phyloP scores from a whole-genome alignment of 2,113 vertebrate species.

The Rhineura floridana region DNA sequence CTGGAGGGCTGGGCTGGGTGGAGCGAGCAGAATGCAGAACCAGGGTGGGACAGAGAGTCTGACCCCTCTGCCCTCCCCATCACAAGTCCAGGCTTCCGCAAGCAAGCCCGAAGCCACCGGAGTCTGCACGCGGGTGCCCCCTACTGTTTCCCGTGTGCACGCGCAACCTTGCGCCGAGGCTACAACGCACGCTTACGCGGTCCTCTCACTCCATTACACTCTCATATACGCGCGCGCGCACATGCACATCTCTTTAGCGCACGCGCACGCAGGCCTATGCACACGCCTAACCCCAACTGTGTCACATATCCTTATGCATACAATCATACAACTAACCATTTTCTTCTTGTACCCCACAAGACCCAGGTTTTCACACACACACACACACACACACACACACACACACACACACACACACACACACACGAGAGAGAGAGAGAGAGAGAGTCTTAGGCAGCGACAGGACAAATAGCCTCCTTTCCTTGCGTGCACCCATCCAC shows the following conservation, averaged over 20 bases:
- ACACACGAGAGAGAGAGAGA: neutral
- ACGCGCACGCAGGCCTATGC: neutral
- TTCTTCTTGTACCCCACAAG: too few relatives aligned
- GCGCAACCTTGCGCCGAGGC: neutral
- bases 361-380: neutral
- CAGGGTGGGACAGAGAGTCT: neutral
- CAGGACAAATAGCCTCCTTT: too few relatives aligned
- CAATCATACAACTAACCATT: too few relatives aligned
- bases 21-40: neutral
- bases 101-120: neutral
- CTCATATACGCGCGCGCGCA: neutral
- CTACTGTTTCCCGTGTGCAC: neutral
- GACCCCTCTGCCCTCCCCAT: neutral
- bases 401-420: neutral
- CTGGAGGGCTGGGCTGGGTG: neutral
- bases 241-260: too few relatives aligned
- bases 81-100: neutral
- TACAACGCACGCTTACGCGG: neutral
- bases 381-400: neutral
- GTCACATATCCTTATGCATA: too few relatives aligned
- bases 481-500: neutral
- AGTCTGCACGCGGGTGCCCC: neutral
- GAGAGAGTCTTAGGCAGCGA: neutral
- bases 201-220: neutral
- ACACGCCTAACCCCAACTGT: rapidly evolving